Percentiles rank a stretch among this genome's conserved stretches.
These are phyloP conservation scores for Cryptus viduatorius DNA, from an alignment of 2,888 invertebrate species.

Conservation along the genomic window DNA sequence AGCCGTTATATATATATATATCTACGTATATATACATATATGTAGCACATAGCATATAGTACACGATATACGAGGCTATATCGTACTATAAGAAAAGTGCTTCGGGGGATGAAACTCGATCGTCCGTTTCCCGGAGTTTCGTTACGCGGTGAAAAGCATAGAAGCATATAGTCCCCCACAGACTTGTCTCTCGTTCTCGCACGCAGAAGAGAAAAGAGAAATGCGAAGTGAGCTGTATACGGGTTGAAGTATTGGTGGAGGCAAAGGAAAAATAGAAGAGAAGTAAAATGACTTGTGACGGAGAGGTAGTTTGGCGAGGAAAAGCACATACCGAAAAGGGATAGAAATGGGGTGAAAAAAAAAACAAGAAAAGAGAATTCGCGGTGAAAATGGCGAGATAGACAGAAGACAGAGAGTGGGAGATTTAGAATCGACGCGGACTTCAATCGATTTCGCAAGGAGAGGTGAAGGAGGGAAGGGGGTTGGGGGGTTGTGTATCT, in stretches of 20 bases:
- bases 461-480: too few relatives aligned
- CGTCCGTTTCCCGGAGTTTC: conserved; percentile 2
- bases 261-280: background rate
- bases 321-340: background rate
- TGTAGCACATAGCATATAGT: too few relatives aligned
- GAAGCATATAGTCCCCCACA: background rate
- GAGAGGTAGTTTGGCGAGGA: background rate
- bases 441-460: background rate
- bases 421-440: background rate
- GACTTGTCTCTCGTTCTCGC: background rate
- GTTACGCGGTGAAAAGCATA: conserved; percentile 1
- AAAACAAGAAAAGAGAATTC: background rate
- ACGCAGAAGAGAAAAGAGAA: background rate
- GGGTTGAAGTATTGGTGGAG: background rate
- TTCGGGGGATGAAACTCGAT: conserved; percentile 26
- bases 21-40: too few relatives aligned
- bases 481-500: background rate
- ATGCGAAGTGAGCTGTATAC: background rate
- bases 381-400: background rate
- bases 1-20: background rate
- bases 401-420: background rate
- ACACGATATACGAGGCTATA: background rate
- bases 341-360: background rate
- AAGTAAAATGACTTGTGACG: conserved; percentile 3
- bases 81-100: conserved; percentile 10